phyloP scores from a whole-genome alignment of 2,888 invertebrate species.

The Schizaphis graminum region DNA sequence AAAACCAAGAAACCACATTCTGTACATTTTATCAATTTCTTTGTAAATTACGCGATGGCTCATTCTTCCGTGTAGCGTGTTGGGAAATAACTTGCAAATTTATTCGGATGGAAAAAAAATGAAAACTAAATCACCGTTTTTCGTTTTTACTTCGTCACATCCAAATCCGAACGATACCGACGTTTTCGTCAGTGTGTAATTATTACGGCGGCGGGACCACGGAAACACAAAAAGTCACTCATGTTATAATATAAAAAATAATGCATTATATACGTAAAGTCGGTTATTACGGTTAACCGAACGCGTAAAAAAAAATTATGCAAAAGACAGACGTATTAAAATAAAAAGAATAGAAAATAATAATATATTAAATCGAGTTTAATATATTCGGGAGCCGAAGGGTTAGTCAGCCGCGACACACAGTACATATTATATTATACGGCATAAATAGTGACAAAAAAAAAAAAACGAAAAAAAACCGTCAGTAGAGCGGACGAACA shows the following conservation, averaged over 20 bases:
- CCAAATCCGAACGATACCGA: background rate
- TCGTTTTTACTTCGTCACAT: background rate
- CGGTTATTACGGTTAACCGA: conserved; percentile 37
- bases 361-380: conserved; percentile 49
- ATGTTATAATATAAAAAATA: background rate
- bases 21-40: conserved; percentile 12
- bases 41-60: background rate
- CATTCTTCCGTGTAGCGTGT: background rate
- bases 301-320: conserved; percentile 27
- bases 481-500: background rate
- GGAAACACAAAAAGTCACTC: background rate
- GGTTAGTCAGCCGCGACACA: conserved; percentile 36
- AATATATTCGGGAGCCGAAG: conserved; percentile 48
- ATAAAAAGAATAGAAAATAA: conserved; percentile 38
- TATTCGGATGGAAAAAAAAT: conserved; percentile 23
- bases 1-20: background rate
- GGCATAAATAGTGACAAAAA: background rate
- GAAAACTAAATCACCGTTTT: conserved; percentile 16
- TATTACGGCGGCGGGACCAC: background rate
- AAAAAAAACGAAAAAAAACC: conserved; percentile 28
- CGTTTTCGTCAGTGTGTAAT: conserved; percentile 36
- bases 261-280: conserved; percentile 3
- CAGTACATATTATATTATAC: background rate
- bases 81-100: conserved; percentile 6
- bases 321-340: conserved; percentile 27